Evolutionary conservation across 2,113 vertebrate genomes (phyloP), one percentile per base, ranked within the genome.

Genomic region (Periophthalmodon schlosseri): DNA sequence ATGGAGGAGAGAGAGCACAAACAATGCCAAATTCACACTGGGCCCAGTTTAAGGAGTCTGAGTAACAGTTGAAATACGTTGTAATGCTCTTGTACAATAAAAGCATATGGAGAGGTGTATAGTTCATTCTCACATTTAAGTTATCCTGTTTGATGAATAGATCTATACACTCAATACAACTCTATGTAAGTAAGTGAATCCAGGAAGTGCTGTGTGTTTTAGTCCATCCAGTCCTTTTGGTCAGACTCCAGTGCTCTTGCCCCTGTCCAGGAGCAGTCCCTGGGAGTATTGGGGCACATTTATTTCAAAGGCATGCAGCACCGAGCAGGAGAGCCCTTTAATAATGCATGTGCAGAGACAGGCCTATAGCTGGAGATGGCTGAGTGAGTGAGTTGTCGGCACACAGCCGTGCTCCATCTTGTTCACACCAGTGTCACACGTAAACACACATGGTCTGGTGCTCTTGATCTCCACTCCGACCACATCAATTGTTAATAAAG

Each of bases 401-500:
- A 94, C 94, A 66, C 66, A 75, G 73, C 44, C 18, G 39, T 60
- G 72, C 74, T 77, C 33, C 58, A 69, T 70, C 39, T 49, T 73
- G 69, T 81, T 81, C 68, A 74, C 69, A 76, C 72, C 47, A 63
- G 68, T 73, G 77, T 68, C 75, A 74, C 81, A 83, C 75, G 61
- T 78, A 89, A 83, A 90, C 81, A 87, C 73, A 80, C 63, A 68
- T 75, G 63, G 77, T 74, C 84, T 72, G 75, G 76, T 79, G 75
- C 83, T 83, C 80, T 88, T 88, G 75, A 88, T 91, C 90, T 88
- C 80, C 74, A 88, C 87, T 90, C 82, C 76, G 14, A 72, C 85
- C 87, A 80, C 90, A 92, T 92, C 83, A 91, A 87, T 90, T 88
- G 83, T 89, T 91, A 91, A 92, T 90, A 92, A 87, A 90, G 87